Base-by-base conservation (phyloP, 1,140 invertebrate species). In the Wiebesia pumilae region DNA sequence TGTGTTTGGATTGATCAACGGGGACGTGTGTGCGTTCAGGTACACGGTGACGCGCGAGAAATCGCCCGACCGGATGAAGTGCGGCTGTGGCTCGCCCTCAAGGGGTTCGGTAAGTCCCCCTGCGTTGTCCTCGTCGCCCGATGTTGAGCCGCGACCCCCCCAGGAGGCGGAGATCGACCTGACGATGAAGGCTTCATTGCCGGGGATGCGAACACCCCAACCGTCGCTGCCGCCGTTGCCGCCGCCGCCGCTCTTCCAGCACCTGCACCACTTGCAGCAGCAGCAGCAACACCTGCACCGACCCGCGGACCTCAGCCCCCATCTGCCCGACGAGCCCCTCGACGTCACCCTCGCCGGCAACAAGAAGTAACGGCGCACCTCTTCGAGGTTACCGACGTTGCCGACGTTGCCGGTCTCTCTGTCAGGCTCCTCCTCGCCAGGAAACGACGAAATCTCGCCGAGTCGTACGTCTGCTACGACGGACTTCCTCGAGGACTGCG, bases 161-260 rank as follows among this genome's bases (percentile, higher is more conserved):
- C 93, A 94, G 85, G 93, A 93, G 83, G 90, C 93, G 21, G 93
- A 94, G 65, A 94, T 94, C 88, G 93, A 93, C 87, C 89, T 94
- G 35, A 94, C 93, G 12, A 89, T 94, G 75, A 93, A 94, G 35
- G 75, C 67, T 9, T 67, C 47, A 0, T 21, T 62, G 54, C 40
- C 71, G 33, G 9, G 62, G 30, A 33, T 82, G 14, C 83, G 83
- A 24, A 69, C 62, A 16, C 86, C 73, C 24, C 10, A 19, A 3
- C 84, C 75, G 24, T 33, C 87, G 90, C 54, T 90, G 89, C 87
- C 19, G 14, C 84, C 75, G 24, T 33, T 83, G 90, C 54, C 19
- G 14, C 84, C 75, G 24, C 43, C 87, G 90, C 54, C 90, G 89
- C 87, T 93, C 3, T 92, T 92, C 62, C 92, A 92, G 88, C 93